Base-by-base conservation (phyloP, 64 coral and sea anemone genomes). In the Pachyseris speciosa region DNA sequence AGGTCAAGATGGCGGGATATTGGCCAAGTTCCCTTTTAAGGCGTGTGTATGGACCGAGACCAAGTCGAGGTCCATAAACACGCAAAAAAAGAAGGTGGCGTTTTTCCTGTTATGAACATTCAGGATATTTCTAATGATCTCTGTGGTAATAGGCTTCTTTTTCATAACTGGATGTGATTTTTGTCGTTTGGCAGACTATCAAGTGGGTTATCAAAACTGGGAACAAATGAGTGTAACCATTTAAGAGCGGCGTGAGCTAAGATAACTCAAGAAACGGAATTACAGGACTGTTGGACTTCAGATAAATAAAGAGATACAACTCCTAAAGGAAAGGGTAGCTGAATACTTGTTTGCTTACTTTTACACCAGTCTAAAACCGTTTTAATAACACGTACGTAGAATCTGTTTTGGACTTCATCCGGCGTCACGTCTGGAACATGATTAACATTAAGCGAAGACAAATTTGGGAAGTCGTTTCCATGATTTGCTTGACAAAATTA, bases 401-500 rank as follows among this genome's bases (percentile, higher is more conserved):
- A 86, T 86, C 42, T 45, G 83, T 64, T 39, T 37, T 86, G 83
- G 83, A 86, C 83, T 86, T 86, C 32, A 83, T n/a, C n/a, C n/a
- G n/a, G 58, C 78, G 58, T 83, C 55, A 83, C 78, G 32, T 83
- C 26, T 83, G 58, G 29, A 30, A 63, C 78, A 30, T 83, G 47
- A 60, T 83, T 58, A 61, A 83, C 78, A 50, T 83, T 83, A 27
- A 63, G 27, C 32, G 52, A 58, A 58, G 52, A 49, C 16, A 58
- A 58, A 4, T 58, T 13, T 34, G 38, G 57, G n/a, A 58, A 83
- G 58, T 9, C 78, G 47, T 11, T 83, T 83, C 78, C 78, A 83
- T 24, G 51, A 83, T 58, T 60, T 83, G 58, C 51, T 83, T 83
- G 78, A 40, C 32, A 83, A 41, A 13, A 58, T 58, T 41, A 49